phyloP scores from a whole-genome alignment of 2,888 invertebrate genomes.

The Oxycera nigricornis region DNA sequence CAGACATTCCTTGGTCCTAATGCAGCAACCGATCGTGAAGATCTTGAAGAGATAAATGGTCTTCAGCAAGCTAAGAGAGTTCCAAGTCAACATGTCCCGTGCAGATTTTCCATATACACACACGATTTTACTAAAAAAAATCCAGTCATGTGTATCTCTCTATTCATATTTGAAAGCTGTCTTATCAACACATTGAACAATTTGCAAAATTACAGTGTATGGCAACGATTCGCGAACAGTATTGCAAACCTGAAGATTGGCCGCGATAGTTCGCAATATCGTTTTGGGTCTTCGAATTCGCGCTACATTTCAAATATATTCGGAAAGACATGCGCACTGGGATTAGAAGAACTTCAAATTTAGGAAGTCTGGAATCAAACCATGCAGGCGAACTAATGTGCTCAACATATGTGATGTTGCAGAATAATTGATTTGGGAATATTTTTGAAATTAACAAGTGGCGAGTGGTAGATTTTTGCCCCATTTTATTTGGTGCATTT shows the following conservation, averaged over 20 bases:
- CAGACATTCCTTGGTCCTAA: background rate
- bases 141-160: background rate
- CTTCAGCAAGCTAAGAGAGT: background rate
- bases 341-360: constrained; percentile 14
- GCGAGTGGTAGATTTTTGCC: too few relatives aligned
- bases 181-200: background rate
- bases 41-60: background rate
- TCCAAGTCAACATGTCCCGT: background rate
- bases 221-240: background rate
- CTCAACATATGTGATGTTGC: background rate
- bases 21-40: background rate
- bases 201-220: background rate
- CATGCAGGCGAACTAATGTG: background rate
- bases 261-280: background rate
- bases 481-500: too few relatives aligned
- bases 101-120: background rate
- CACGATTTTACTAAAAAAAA: background rate
- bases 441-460: too few relatives aligned
- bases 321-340: constrained; percentile 26
- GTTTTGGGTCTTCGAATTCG: background rate
- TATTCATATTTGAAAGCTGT: background rate
- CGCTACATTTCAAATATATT: background rate
- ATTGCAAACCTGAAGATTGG: background rate
- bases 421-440: too few relatives aligned
- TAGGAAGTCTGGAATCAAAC: constrained; percentile 10